Conservation (phyloP, 2,113 vertebrate genomes). For the Caranx ignobilis region DNA sequence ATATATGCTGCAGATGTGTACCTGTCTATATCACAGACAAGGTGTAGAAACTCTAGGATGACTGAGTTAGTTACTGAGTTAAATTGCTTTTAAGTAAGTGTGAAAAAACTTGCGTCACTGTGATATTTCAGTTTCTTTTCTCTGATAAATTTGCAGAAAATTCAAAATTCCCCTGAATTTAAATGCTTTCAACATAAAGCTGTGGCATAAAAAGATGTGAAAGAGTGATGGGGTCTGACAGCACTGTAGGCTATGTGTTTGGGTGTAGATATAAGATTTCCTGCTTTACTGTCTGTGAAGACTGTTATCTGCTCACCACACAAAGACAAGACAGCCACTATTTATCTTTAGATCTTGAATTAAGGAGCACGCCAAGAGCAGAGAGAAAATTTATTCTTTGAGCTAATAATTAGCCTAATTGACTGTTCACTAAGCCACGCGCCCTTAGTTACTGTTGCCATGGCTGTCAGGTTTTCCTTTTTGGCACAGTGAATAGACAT, state of each 20-base stretch:
- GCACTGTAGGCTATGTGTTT: slow-evolving; percentile 34
- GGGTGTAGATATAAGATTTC: slow-evolving; percentile 22
- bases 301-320: slow-evolving; percentile 12
- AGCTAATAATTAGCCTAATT: neutral
- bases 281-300: slow-evolving; percentile 11
- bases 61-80: too few relatives aligned
- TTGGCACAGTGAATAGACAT: neutral
- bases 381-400: neutral
- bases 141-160: too few relatives aligned
- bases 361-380: neutral
- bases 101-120: too few relatives aligned
- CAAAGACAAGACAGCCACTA: neutral
- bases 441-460: neutral
- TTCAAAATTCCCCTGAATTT: too few relatives aligned
- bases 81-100: too few relatives aligned
- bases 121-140: too few relatives aligned
- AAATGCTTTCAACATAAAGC: too few relatives aligned
- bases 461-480: neutral
- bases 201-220: too few relatives aligned
- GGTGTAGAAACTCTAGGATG: too few relatives aligned
- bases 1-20: too few relatives aligned
- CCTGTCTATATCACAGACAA: too few relatives aligned
- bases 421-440: neutral
- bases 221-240: too few relatives aligned
- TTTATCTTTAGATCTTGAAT: slow-evolving; percentile 1